Percentiles rank a stretch among this genome's conserved stretches.
These are phyloP conservation scores for Ecdyonurus torrentis DNA, from an alignment of 2,888 invertebrate genomes.

Conservation along the genomic window DNA sequence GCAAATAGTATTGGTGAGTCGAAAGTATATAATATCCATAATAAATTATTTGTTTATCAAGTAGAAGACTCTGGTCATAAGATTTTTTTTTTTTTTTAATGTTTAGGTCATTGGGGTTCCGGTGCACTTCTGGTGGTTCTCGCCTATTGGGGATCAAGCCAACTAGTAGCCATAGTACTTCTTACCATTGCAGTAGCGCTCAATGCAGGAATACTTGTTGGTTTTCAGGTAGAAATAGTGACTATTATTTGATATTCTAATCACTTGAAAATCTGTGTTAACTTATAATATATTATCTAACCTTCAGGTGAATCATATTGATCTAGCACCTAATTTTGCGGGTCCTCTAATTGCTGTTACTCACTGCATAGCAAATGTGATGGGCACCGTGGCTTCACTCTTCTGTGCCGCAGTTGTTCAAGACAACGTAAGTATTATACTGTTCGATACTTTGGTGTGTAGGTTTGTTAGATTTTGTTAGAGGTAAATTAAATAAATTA, in stretches of 20 bases:
- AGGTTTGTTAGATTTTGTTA: no score
- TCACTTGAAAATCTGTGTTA: no score
- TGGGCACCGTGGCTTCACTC: conserved; percentile 28
- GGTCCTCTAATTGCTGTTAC: conserved; percentile 32
- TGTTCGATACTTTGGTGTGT: no score
- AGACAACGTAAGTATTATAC: conserved; percentile 13
- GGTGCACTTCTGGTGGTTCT: conserved; percentile 28
- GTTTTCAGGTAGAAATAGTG: conserved; percentile 4
- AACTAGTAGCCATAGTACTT: conserved; percentile 17
- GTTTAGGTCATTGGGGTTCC: conserved; percentile 21
- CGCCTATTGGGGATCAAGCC: conserved; percentile 19
- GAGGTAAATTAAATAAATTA: no score
- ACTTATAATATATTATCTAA: no score
- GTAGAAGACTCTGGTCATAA: no score
- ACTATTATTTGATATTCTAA: background rate
- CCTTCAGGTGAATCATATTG: conserved; percentile 31
- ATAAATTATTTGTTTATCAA: no score
- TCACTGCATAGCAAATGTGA: conserved; percentile 27
- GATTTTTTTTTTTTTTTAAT: conserved; percentile 8
- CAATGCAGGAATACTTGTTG: conserved; percentile 7
- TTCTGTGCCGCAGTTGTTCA: conserved; percentile 23
- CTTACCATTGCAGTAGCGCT: conserved; percentile 23
- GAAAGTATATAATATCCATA: no score
- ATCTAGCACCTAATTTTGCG: conserved; percentile 32
- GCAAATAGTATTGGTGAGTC: conserved; percentile 5